Percentiles rank a stretch among this genome's conserved stretches.
Evolutionary conservation across 2,888 invertebrate genomes (phyloP).

Genomic region (Pterostichus niger): DNA sequence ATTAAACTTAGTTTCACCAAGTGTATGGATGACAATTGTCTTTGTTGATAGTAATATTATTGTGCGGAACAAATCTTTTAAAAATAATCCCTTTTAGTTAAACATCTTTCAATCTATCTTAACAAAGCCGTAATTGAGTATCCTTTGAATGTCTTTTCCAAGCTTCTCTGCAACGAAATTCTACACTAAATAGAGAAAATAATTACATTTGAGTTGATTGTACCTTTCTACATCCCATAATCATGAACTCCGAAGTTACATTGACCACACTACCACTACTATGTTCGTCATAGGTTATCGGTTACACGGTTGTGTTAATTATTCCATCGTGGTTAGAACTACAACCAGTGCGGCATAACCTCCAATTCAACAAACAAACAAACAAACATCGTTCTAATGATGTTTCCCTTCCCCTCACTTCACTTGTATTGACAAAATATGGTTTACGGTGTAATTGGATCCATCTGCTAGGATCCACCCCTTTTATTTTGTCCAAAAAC

Average conservation of each 20-base stretch:
- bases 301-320: constrained; percentile 6
- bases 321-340: constrained; percentile 2
- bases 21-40: no score
- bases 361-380: neutral
- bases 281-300: constrained; percentile 30
- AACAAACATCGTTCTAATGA: constrained; percentile 46
- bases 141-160: no score
- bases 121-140: no score
- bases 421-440: constrained; percentile 36
- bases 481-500: constrained; percentile 51
- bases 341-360: constrained; percentile 16
- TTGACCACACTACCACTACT: neutral
- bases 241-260: neutral
- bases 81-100: no score
- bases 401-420: neutral
- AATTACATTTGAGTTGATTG: constrained; percentile 20
- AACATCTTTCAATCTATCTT: no score
- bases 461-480: neutral
- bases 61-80: no score
- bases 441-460: constrained; percentile 35
- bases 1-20: no score
- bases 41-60: no score
- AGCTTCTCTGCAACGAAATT: no score
- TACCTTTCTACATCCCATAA: neutral
- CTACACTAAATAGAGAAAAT: neutral